These are phyloP conservation scores for Lasioglossum marginatum DNA, from an alignment of 2,888 invertebrate genomes.

Conservation along the genomic window DNA sequence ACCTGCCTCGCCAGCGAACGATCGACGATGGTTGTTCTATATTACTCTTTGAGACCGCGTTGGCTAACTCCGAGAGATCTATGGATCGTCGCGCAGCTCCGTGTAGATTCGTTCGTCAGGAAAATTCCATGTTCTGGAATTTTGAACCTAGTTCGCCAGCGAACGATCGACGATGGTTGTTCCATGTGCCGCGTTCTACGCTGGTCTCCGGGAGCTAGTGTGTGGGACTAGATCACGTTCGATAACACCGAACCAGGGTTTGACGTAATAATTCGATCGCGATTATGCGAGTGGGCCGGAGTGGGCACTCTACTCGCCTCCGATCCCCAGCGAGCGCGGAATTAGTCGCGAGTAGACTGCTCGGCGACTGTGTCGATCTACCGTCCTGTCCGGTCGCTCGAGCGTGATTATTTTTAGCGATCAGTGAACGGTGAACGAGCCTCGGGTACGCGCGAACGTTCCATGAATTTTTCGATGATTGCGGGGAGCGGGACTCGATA, in stretches of 20 bases:
- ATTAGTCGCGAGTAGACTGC: constrained; percentile 78
- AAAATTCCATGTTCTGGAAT: background rate
- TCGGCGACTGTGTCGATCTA: constrained; percentile 76
- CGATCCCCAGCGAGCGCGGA: constrained; percentile 39
- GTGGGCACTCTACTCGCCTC: background rate
- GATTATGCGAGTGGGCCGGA: constrained; percentile 36
- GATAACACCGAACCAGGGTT: constrained; percentile 7
- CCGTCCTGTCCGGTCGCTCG: constrained; percentile 61
- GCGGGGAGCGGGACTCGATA: constrained; percentile 24
- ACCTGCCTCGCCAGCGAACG: background rate
- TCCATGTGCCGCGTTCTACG: background rate
- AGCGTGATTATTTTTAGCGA: constrained; percentile 71
- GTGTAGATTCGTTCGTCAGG: background rate
- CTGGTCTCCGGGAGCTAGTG: background rate
- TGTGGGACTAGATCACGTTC: constrained; percentile 7
- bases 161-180: background rate
- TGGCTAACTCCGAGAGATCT: background rate
- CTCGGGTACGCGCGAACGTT: background rate
- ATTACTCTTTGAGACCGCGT: background rate
- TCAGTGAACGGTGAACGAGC: constrained; percentile 58
- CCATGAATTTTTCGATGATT: constrained; percentile 40
- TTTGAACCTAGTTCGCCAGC: background rate
- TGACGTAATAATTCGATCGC: constrained; percentile 52
- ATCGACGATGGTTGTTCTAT: background rate
- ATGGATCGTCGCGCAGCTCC: background rate